These are phyloP conservation scores for Darevskia mixta DNA, from an alignment of 2,797 vertebrate species.

Conservation along the genomic window DNA sequence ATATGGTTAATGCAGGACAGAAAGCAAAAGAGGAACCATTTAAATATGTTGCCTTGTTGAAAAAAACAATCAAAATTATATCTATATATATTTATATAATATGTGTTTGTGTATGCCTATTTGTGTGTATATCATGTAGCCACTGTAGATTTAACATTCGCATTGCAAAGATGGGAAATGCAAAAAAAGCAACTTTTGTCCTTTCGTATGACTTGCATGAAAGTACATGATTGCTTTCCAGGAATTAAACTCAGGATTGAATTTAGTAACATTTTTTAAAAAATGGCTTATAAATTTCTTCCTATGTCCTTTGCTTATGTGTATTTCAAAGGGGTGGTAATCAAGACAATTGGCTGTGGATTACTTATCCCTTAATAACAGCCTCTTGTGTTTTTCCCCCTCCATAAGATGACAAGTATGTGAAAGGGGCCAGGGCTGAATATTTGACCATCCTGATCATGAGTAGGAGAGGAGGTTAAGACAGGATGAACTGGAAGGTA, in stretches of 20 bases:
- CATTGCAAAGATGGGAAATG: background rate
- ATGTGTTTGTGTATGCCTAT: too few relatives aligned
- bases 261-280: background rate
- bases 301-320: background rate
- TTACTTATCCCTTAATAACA: background rate
- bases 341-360: background rate
- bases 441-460: background rate
- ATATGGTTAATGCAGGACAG: background rate
- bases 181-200: too few relatives aligned
- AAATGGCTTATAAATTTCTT: background rate
- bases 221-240: background rate
- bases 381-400: too few relatives aligned
- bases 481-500: background rate
- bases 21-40: background rate
- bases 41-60: background rate
- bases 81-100: background rate
- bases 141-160: background rate
- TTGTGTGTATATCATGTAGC: background rate
- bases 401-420: too few relatives aligned
- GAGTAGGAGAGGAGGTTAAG: background rate
- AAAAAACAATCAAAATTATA: background rate
- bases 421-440: background rate
- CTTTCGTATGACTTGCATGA: background rate
- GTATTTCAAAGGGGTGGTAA: background rate
- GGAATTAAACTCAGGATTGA: background rate